phyloP scores from a whole-genome alignment of 2,888 invertebrate species.

The Lasioglossum morio region DNA sequence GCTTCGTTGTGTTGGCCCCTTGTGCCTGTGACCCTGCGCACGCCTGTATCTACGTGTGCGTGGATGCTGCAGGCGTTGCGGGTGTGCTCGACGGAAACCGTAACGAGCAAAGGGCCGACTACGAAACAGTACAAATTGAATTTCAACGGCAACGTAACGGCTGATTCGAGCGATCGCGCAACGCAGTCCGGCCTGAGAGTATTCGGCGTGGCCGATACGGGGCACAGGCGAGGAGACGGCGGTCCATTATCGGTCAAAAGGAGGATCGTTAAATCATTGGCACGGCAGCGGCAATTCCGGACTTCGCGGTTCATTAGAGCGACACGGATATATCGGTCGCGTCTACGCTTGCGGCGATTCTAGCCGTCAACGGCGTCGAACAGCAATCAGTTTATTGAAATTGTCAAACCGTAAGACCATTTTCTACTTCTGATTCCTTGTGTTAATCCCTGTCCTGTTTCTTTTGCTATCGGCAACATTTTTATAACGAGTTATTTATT shows the following conservation, averaged over 20 bases:
- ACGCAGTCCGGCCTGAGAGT: slow-evolving; percentile 26
- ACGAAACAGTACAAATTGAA: slow-evolving; percentile 77
- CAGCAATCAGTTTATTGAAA: slow-evolving; percentile 50
- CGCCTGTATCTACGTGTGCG: not conserved
- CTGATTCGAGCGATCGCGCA: slow-evolving; percentile 74
- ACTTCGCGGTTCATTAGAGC: slow-evolving; percentile 69
- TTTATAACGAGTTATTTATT: not conserved
- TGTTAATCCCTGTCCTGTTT: not conserved
- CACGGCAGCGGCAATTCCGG: slow-evolving; percentile 60
- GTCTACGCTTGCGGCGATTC: slow-evolving; percentile 1
- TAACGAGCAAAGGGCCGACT: slow-evolving; percentile 71
- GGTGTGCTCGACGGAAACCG: slow-evolving; percentile 44
- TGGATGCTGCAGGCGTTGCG: slow-evolving; percentile 14
- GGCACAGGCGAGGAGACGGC: slow-evolving; percentile 28
- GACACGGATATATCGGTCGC: slow-evolving; percentile 44
- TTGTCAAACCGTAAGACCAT: slow-evolving; percentile 13
- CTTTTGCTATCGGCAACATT: not conserved
- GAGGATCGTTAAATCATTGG: slow-evolving; percentile 73
- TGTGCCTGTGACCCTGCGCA: not conserved
- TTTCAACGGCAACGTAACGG: slow-evolving; percentile 73
- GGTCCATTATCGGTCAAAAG: slow-evolving; percentile 66
- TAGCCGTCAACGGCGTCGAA: slow-evolving; percentile 1
- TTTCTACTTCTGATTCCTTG: slow-evolving; percentile 14
- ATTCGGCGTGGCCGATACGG: not conserved
- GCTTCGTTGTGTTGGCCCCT: not conserved